A percentile compares a stretch with the other conserved stretches of the same genome.
Conservation (phyloP, 2,113 vertebrate genomes). For the Callospermophilus lateralis region DNA sequence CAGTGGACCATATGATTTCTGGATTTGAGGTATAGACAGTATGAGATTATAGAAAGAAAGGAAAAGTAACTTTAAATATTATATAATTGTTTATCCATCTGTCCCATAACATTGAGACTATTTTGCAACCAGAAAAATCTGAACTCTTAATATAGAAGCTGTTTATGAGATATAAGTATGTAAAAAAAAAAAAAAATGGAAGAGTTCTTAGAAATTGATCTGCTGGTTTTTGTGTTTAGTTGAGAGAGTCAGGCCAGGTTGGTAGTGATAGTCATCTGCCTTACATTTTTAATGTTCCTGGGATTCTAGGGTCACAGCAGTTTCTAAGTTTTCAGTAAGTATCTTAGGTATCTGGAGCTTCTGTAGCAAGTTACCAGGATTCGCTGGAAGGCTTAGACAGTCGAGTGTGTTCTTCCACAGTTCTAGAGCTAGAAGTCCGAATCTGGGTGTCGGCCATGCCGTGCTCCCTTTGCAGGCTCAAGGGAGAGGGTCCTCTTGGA, state of each 20-base stretch:
- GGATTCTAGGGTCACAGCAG: background rate
- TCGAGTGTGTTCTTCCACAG: background rate
- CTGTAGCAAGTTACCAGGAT: background rate
- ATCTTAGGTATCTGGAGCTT: background rate
- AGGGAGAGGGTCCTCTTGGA: too few species aligned
- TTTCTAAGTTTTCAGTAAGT: background rate
- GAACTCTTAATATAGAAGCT: background rate
- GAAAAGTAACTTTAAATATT: background rate
- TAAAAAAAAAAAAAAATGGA: background rate
- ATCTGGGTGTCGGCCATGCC: background rate
- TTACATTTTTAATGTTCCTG: background rate
- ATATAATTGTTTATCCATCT: background rate
- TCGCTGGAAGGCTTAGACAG: background rate
- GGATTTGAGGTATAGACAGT: background rate
- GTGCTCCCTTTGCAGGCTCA: background rate
- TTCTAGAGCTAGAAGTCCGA: background rate
- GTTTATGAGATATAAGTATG: background rate
- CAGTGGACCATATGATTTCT: background rate
- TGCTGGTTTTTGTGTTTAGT: background rate
- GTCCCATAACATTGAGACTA: background rate
- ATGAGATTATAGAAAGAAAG: constrained; percentile 8
- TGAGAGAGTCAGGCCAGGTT: background rate
- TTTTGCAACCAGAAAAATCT: background rate
- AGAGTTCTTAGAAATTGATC: background rate
- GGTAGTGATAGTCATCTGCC: background rate